Conservation (phyloP, 2,888 invertebrate genomes). For the Polyommatus iphigenia region DNA sequence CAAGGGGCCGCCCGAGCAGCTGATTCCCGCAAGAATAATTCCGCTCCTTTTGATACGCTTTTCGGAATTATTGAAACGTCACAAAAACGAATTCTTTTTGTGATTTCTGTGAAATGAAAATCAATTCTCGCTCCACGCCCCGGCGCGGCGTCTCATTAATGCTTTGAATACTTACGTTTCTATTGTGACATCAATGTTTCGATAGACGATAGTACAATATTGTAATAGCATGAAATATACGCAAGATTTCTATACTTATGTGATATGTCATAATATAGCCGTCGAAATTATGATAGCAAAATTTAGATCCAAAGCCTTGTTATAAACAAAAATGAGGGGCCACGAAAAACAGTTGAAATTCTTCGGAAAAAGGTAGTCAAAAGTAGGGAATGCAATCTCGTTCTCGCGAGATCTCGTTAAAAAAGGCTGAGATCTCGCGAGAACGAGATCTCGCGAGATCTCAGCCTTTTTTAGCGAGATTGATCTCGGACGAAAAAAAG, state of each 20-base stretch:
- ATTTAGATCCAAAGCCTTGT: neutral
- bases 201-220: neutral
- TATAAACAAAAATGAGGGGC: no score
- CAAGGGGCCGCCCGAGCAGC: slow-evolving; percentile 58
- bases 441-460: no score
- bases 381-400: no score
- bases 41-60: slow-evolving; percentile 37
- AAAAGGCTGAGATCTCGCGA: no score
- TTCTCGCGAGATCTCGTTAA: no score
- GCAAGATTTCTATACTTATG: neutral
- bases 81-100: slow-evolving; percentile 23
- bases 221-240: neutral
- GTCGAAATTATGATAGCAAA: neutral
- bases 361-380: no score
- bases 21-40: slow-evolving; percentile 61
- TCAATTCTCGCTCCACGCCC: neutral
- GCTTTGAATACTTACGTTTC: neutral
- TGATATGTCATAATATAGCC: no score
- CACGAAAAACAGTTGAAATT: no score
- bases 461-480: no score
- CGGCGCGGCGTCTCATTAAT: neutral
- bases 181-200: neutral
- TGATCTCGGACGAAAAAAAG: no score
- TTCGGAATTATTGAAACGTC: slow-evolving; percentile 35
- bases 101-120: slow-evolving; percentile 20